Conservation (phyloP, 2,888 invertebrate genomes). For the Eupithecia tripunctaria region DNA sequence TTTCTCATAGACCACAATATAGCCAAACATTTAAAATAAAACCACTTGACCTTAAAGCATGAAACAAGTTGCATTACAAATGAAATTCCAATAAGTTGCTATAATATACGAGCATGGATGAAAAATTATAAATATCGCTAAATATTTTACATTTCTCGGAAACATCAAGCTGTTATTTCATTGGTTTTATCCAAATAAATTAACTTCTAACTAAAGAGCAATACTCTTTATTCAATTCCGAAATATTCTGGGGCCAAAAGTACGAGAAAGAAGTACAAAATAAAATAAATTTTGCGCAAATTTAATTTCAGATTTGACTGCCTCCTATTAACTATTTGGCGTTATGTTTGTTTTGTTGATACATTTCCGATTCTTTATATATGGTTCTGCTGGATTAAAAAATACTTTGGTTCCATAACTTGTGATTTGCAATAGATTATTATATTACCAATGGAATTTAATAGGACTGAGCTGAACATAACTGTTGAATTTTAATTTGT, state of each 20-base stretch:
- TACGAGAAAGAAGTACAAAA: slow-evolving; percentile 81
- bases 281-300: slow-evolving; percentile 65
- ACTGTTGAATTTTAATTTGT: slow-evolving; percentile 30
- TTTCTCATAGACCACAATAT: too few relatives aligned
- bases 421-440: slow-evolving; percentile 6
- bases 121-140: neutral
- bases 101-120: too few relatives aligned
- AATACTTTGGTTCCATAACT: neutral
- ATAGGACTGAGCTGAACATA: slow-evolving; percentile 25
- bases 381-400: neutral
- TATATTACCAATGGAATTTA: slow-evolving; percentile 10
- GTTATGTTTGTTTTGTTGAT: slow-evolving; percentile 29
- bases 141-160: neutral
- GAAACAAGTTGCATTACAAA: too few relatives aligned
- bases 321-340: slow-evolving; percentile 44
- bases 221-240: slow-evolving; percentile 38
- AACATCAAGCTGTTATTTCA: neutral
- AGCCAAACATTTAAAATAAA: too few relatives aligned
- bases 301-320: slow-evolving; percentile 69
- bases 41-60: too few relatives aligned
- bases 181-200: neutral
- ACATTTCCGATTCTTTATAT: neutral
- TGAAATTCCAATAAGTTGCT: too few relatives aligned
- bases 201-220: neutral
- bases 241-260: slow-evolving; percentile 78